A percentile compares a stretch with the other conserved stretches of the same genome.
phyloP scores from a whole-genome alignment of 2,113 vertebrate genomes.

The Phasianus colchicus region DNA sequence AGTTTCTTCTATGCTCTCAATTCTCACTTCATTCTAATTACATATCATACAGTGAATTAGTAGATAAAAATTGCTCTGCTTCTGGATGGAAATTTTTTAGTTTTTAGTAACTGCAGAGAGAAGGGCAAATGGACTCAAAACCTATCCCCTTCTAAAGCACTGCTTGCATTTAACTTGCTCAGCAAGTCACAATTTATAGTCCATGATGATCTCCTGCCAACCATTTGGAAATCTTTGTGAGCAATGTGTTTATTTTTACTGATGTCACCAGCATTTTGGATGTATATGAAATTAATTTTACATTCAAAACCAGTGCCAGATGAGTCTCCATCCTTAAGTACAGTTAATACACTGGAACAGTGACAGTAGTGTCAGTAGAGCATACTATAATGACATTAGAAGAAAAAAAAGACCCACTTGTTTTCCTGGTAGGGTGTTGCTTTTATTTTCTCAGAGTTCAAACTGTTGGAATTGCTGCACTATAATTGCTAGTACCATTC shows the following conservation, averaged over 20 bases:
- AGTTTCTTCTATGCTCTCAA: neutral
- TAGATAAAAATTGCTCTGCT: neutral
- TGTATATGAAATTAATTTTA: neutral
- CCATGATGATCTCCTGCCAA: neutral
- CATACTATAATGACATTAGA: neutral
- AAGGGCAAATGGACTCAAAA: neutral
- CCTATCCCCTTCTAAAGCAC: neutral
- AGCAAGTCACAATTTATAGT: neutral
- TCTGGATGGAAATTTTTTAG: neutral
- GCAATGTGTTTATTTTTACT: neutral
- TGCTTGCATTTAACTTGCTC: neutral
- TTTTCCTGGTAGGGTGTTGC: neutral
- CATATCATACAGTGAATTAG: neutral
- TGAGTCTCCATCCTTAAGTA: neutral
- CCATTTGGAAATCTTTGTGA: neutral
- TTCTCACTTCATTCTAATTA: neutral
- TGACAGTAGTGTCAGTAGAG: neutral
- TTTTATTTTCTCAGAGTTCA: neutral
- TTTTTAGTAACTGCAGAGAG: neutral
- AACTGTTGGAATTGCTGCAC: neutral
- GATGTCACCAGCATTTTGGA: neutral
- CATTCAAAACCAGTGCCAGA: neutral
- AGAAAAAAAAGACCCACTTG: neutral
- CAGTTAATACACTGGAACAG: neutral
- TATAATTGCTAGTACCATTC: neutral